Base-by-base conservation (phyloP, 2,888 invertebrate species). In the Brenthis hecate region DNA sequence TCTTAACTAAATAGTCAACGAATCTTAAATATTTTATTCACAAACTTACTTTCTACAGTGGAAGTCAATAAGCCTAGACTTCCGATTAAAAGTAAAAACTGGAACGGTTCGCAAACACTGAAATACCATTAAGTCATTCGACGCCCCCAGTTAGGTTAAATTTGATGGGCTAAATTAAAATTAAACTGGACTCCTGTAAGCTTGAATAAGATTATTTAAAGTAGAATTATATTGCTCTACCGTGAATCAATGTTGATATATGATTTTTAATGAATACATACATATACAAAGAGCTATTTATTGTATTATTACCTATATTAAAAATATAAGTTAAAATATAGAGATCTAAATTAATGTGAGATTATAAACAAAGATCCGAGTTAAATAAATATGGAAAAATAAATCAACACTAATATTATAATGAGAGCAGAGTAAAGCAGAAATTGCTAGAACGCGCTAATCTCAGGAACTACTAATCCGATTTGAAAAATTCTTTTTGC, bases 81-180 rank as follows among this genome's bases (percentile, higher is more conserved):
- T 75, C 73, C 80, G 82, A 84, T 86, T 84, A 84, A 87, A 84
- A 85, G 83, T 82, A 81, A 85, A 84, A 87, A 79, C 78, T 81
- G 81, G 85, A 87, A 83, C 83, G 81, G 79, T 83, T 81, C 78
- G 85, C 84, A 86, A 89, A 90, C 89, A 89, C 81, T 84, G 86
- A 85, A 90, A 89, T 81, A 86, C 86, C 87, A 89, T 89, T 89
- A 88, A 85, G 85, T 85, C 85, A 85, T 84, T 84, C 80, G 81
- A 81, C 79, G 78, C 80, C 70, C 75, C 77, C 76, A 79, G 80
- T 81, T 84, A 84, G 81, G 85, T 85, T 84, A 84, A 83, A 86
- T 86, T 86, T 85, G 78, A 79, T 80, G 80, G 79, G 80, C 82
- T 82, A 84, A 82, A 73, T 73, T 71, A 73, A 74, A 75, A 77